These are phyloP conservation scores for Theonella swinhoei DNA, from an alignment of 37 sponge, comb jelly and placozoan genomes.

Conservation along the genomic window DNA sequence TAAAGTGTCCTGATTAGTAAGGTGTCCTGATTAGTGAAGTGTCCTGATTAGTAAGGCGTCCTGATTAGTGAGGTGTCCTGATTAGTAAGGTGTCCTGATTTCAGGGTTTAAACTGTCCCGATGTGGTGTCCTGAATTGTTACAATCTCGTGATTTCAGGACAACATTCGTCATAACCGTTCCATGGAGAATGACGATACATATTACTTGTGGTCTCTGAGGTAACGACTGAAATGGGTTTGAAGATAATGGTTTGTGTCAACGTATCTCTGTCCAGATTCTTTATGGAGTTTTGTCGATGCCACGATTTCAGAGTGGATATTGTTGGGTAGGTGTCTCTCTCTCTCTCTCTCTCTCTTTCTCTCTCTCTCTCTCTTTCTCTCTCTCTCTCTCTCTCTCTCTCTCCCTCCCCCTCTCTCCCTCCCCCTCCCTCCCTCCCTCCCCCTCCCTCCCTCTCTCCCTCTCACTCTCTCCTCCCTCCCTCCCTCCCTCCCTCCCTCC, in stretches of 20 bases:
- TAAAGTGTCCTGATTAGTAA: no score
- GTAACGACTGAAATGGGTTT: conserved; percentile 11
- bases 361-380: background rate
- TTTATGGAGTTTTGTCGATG: conserved; percentile 90
- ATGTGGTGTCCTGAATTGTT: background rate
- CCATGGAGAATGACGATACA: conserved; percentile 94
- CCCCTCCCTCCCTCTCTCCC: background rate
- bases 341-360: background rate
- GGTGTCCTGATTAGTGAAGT: no score
- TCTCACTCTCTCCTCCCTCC: background rate
- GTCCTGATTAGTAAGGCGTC: no score
- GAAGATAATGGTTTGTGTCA: background rate
- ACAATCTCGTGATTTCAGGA: conserved; percentile 34
- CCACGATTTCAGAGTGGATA: conserved; percentile 77
- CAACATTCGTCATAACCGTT: conserved; percentile 63
- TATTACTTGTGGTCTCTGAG: conserved; percentile 92
- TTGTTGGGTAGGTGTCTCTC: conserved; percentile 63
- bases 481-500: background rate
- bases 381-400: background rate
- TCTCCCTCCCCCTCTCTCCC: background rate
- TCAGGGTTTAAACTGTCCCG: background rate
- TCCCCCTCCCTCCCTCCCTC: background rate
- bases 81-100: no score
- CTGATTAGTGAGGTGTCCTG: no score
- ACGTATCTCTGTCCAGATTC: conserved; percentile 43